Evolutionary conservation across 2,113 vertebrate genomes (phyloP), one percentile per base, ranked within the genome.

Genomic region (Cettia cetti): DNA sequence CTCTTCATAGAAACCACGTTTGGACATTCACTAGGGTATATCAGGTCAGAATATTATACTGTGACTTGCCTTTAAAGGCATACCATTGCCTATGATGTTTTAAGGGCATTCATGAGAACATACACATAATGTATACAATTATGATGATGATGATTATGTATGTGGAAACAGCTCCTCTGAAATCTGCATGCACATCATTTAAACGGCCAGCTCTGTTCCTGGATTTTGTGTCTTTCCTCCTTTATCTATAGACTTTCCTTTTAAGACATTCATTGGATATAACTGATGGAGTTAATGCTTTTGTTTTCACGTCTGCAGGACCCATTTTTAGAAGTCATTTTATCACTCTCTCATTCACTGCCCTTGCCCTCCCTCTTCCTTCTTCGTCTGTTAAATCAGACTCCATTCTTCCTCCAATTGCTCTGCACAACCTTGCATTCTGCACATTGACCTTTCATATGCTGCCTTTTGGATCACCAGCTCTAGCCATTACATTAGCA

Each of bases 401-500:
- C 63, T 96, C 69, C 71, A 76, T 90, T 88, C 94, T 76, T 52
- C 81, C 89, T 96, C 89, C 87, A 82, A 60, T 66, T 85, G 89
- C 94, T 97, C 90, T 44, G 12, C 70, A 84, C 97, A 97, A 95
- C 97, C 95, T 98, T 98, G 96, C 63, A 37, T 97, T 94, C 93
- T 86, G 93, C 94, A 95, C 86, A 76, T 53, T 96, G 97, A 97
- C 97, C 97, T 98, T 97, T 98, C 89, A 74, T 96, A 88, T 30
- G 96, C 94, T 96, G 94, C 92, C 91, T 3, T 97, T 96, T 98
- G 98, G 97, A 97, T 97, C 97, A 96, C 94, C 97, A 97, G 92
- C 94, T 98, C 94, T 69, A 97, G 97, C 97, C 97, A 98, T 98
- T 98, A 98, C 97, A 98, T 98, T 98, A 98, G 97, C 98, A 98